Conservation (phyloP, 2,797 vertebrate genomes). For the Denticeps clupeoides region DNA sequence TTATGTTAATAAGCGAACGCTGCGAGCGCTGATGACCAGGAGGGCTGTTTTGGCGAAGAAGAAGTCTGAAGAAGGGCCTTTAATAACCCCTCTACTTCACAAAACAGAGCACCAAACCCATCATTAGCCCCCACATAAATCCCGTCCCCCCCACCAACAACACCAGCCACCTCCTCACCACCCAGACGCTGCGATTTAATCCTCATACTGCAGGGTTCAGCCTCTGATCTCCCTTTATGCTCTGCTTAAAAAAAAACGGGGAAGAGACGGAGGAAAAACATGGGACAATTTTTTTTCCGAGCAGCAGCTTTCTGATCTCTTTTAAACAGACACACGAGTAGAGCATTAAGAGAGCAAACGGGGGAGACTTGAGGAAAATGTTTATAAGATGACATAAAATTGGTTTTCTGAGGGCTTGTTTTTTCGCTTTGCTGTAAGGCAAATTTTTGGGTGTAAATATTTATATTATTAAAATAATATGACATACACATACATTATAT, state of each 20-base stretch:
- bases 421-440: too few species aligned
- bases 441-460: too few species aligned
- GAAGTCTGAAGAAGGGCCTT: too few species aligned
- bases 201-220: constrained; percentile 49
- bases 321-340: constrained; percentile 50
- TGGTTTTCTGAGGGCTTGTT: not conserved
- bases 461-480: too few species aligned
- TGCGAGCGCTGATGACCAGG: constrained; percentile 53
- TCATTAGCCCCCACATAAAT: constrained; percentile 49
- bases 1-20: constrained; percentile 66
- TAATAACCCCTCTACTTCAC: constrained; percentile 55
- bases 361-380: constrained; percentile 30
- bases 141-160: constrained; percentile 20
- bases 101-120: constrained; percentile 52
- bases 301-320: constrained; percentile 49
- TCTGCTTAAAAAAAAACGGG: constrained; percentile 41
- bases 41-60: constrained; percentile 44
- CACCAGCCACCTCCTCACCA: not conserved
- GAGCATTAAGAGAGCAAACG: constrained; percentile 27
- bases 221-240: constrained; percentile 24
- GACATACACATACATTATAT: too few species aligned
- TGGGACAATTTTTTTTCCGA: too few species aligned
- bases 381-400: constrained; percentile 29
- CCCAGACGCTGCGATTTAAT: constrained; percentile 44
- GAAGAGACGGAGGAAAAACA: too few species aligned